Base-by-base conservation (phyloP, 2,113 vertebrate species). In the Burhinus oedicnemus region DNA sequence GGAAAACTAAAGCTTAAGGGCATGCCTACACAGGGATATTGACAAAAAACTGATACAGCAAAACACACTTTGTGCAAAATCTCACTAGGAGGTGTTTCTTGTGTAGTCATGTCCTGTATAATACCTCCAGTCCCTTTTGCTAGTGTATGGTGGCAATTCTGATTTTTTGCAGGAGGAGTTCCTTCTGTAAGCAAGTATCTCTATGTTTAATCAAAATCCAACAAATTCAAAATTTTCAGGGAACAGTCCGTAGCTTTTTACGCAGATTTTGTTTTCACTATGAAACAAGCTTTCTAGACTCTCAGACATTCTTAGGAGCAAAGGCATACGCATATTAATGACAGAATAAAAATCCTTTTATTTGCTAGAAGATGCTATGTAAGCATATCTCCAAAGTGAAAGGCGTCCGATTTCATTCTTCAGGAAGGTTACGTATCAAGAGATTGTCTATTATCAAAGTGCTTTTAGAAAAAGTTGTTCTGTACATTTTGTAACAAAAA, bases 101-200 rank as follows among this genome's bases (percentile, higher is more conserved):
- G 65, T 12, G 6, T 60, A 70, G 42, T 34, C 13, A 36, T 0
- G 0, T 26, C 30, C 21, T 54, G 18, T 13, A 7, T 18, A 84
- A 30, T 26, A 86, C 1, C 5, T 71, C 15, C 23, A 38, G 34
- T 12, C 19, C 22, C 40, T 75, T 85, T 30, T 22, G 6, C 34
- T 85, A 88, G 30, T 8, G 1, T 34, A 51, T 42, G 15, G 25
- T 51, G 34, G 5, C 36, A 76, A 69, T 80, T 64, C 47, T 71
- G 38, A 58, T 45, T 76, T 79, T 85, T 66, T 47, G 3, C n/a
- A 55, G 19, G 38, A 62, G 34, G n/a, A 49, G 16, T 36, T 62
- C 12, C 5, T 87, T 68, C n/a, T 55, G 5, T 51, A 77, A 87
- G 36, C 21, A 87, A 11, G 38, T 4, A 54, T 12, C 44, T 27